Base-by-base conservation (phyloP, 1,140 invertebrate species). In the Apis cerana region DNA sequence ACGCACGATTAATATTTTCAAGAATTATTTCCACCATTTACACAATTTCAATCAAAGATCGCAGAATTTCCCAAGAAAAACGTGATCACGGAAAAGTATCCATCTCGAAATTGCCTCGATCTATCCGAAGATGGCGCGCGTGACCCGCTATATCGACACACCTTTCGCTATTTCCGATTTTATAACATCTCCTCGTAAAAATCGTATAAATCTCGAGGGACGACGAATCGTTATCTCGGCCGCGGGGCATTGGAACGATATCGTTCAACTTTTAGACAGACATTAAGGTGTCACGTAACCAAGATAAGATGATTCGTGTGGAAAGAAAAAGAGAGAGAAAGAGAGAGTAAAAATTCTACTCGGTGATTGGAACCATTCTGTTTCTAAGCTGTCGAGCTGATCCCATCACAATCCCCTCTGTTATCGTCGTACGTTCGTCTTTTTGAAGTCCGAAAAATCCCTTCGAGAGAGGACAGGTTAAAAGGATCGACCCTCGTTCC, bases 381-480 rank as follows among this genome's bases (percentile, higher is more conserved):
- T 88, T 87, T 88, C 82, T 82, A 80, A 65, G 75, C 82, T 88
- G 82, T 88, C 86, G 82, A 43, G 62, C 68, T 84, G 85, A 87
- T 87, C 86, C 85, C 70, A 58, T 27, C 64, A 4, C 65, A 69
- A 82, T 77, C 75, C 72, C n/a, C 50, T 43, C 12, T 43, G 83
- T 88, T 88, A 88, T 88, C 87, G 79, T 85, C 83, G 76, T 85
- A 76, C 87, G 87, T 88, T 88, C 86, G 86, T 88, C 87, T 88
- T 88, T 75, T 67, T 64, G 79, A 85, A 80, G 78, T 56, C 61
- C 61, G 74, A 85, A 69, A 85, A 88, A 82, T 80, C 83, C 79
- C 52, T 58, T 1, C 7, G 12, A 23, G 7, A 7, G 7, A 27
- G 7, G 61, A 15, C 13, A 15, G 13, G 74, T 17, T 69, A 80